Evolutionary conservation across 2,113 vertebrate species (phyloP).

Genomic region (rabbit (Oryctolagus cuniculus)): DNA sequence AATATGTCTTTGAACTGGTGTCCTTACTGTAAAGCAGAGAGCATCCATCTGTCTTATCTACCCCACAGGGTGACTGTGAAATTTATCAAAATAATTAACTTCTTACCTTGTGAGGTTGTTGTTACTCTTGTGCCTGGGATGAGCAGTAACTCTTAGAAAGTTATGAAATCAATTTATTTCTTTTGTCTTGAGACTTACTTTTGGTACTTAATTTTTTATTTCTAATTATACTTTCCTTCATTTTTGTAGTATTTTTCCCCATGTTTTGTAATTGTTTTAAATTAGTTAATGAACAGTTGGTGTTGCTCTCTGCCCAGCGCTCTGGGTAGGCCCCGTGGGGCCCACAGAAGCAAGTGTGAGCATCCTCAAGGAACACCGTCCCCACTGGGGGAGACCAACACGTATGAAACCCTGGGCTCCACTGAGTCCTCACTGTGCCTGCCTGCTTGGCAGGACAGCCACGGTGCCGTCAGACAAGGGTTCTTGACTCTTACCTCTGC

Average conservation of each 20-base stretch:
- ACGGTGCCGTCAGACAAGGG: not conserved
- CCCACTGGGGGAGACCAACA: not conserved
- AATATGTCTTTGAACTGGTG: not conserved
- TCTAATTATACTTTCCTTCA: not conserved
- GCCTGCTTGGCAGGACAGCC: too few species aligned
- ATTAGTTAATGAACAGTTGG: not conserved
- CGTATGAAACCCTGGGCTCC: too few species aligned
- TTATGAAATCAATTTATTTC: not conserved
- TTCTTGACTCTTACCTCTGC: not conserved
- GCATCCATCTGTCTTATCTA: not conserved
- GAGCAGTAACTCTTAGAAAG: not conserved
- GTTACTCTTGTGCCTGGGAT: not conserved
- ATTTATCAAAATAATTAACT: not conserved
- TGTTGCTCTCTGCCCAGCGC: not conserved
- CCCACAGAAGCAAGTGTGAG: not conserved
- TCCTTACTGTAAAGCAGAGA: not conserved
- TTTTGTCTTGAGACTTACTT: conserved; percentile 15
- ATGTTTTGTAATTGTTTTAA: not conserved
- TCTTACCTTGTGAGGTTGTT: not conserved
- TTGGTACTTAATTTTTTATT: not conserved
- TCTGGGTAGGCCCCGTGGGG: not conserved
- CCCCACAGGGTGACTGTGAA: not conserved
- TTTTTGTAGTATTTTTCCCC: not conserved
- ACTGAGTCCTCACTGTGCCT: not conserved
- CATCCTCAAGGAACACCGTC: not conserved